phyloP scores from a whole-genome alignment of 1,140 invertebrate genomes.

The Drosophila nikananu region DNA sequence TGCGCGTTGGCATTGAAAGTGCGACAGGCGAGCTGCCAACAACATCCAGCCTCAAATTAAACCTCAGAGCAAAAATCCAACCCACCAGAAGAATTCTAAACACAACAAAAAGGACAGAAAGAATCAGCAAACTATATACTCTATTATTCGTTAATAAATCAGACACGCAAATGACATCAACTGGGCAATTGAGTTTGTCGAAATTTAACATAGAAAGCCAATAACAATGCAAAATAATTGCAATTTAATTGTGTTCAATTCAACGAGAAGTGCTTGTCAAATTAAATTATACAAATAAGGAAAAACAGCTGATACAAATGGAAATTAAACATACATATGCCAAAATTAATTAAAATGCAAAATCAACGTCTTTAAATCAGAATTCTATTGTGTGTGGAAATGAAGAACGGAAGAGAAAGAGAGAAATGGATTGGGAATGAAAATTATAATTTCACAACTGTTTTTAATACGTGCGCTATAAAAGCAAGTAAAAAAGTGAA shows the following conservation, averaged over 20 bases:
- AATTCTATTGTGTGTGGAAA: slow-evolving; percentile 38
- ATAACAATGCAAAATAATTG: slow-evolving; percentile 58
- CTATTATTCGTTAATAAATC: slow-evolving; percentile 28
- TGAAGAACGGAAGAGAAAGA: slow-evolving; percentile 12
- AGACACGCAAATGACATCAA: slow-evolving; percentile 62
- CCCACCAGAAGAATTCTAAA: slow-evolving; percentile 28
- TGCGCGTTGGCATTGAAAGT: slow-evolving; percentile 77
- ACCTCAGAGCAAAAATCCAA: slow-evolving; percentile 11
- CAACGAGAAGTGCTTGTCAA: slow-evolving; percentile 48
- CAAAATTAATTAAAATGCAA: slow-evolving; percentile 25
- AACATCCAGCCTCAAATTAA: slow-evolving; percentile 55
- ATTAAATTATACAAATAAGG: slow-evolving; percentile 25
- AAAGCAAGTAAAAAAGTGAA: slow-evolving; percentile 61
- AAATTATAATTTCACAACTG: slow-evolving; percentile 29
- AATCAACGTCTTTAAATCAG: slow-evolving; percentile 16
- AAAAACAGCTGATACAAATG: slow-evolving; percentile 22
- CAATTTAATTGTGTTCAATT: slow-evolving; percentile 68
- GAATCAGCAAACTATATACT: slow-evolving; percentile 25
- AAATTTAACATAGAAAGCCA: slow-evolving; percentile 34
- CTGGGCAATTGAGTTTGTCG: slow-evolving; percentile 32
- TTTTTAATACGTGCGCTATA: slow-evolving; percentile 33
- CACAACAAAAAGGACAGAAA: slow-evolving; percentile 12
- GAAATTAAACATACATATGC: neutral
- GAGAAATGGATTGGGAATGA: slow-evolving; percentile 16
- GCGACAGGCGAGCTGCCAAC: slow-evolving; percentile 74